A percentile compares a stretch with the other conserved stretches of the same genome.
phyloP scores from a whole-genome alignment of 2,113 vertebrate genomes.

The Ammospiza caudacuta region DNA sequence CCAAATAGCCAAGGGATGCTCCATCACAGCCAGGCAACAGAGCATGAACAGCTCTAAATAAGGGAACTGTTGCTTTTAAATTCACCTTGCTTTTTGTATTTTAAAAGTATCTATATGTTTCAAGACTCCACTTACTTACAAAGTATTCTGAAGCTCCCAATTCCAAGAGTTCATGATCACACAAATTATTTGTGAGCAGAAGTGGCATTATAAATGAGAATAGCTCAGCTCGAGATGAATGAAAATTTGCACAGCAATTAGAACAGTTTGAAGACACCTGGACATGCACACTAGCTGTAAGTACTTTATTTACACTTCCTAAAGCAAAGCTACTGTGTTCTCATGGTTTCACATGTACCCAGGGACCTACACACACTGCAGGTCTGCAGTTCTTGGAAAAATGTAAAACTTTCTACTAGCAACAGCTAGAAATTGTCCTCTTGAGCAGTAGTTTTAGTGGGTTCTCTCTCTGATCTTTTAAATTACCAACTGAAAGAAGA shows the following conservation, averaged over 20 bases:
- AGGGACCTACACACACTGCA: accelerated
- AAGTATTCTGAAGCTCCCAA: background rate
- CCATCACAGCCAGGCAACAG: background rate
- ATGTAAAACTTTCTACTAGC: background rate
- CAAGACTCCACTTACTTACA: background rate
- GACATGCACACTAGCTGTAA: background rate
- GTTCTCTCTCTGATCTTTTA: background rate
- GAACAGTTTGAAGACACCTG: background rate
- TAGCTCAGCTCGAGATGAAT: background rate
- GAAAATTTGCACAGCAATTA: background rate
- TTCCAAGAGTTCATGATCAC: background rate
- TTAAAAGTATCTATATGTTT: background rate
- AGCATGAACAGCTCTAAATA: background rate
- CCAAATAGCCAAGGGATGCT: background rate
- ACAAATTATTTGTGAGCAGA: background rate
- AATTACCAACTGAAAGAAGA: background rate
- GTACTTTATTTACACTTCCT: background rate
- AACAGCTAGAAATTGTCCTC: background rate
- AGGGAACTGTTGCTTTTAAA: background rate
- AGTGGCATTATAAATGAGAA: background rate
- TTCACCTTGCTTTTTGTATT: background rate
- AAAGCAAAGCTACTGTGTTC: background rate
- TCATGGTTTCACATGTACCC: background rate
- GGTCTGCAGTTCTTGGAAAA: background rate
- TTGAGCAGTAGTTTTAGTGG: background rate